Percentiles rank a stretch among this genome's conserved stretches.
phyloP scores from a whole-genome alignment of 2,113 vertebrate genomes.

The Ailuropoda melanoleuca region DNA sequence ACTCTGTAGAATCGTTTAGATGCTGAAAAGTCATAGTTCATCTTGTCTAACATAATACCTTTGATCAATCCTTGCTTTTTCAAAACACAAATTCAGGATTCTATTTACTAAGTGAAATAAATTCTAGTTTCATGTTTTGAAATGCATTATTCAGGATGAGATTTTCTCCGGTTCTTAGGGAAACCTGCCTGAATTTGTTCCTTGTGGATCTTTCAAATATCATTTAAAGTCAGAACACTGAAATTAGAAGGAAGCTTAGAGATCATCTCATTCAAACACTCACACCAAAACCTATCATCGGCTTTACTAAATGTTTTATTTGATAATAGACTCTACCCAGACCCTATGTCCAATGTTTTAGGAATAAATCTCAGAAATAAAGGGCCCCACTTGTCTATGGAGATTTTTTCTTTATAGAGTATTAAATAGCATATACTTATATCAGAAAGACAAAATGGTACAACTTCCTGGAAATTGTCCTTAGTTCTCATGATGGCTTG shows the following conservation, averaged over 20 bases:
- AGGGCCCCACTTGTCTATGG: not conserved
- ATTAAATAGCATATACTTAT: not conserved
- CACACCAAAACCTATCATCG: not conserved
- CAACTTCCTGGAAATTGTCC: not conserved
- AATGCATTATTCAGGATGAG: not conserved
- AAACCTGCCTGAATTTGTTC: not conserved
- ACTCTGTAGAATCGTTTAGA: not conserved
- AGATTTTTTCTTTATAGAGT: not conserved
- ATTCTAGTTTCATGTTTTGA: not conserved
- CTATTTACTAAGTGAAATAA: conserved; percentile 30
- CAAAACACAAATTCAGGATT: not conserved
- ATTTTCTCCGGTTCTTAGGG: conserved; percentile 12
- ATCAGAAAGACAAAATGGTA: not conserved
- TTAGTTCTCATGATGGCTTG: not conserved
- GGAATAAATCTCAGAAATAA: not conserved
- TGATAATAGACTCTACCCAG: not conserved
- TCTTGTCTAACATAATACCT: conserved; percentile 37
- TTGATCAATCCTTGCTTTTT: not conserved
- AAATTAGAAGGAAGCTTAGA: not conserved
- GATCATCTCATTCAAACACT: not conserved
- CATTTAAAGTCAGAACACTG: not conserved
- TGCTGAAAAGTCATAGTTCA: not conserved
- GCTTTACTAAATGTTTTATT: not conserved
- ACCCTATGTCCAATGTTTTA: not conserved
- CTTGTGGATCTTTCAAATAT: not conserved